phyloP scores from a whole-genome alignment of 2,888 invertebrate genomes.

The Phytoseiulus persimilis region DNA sequence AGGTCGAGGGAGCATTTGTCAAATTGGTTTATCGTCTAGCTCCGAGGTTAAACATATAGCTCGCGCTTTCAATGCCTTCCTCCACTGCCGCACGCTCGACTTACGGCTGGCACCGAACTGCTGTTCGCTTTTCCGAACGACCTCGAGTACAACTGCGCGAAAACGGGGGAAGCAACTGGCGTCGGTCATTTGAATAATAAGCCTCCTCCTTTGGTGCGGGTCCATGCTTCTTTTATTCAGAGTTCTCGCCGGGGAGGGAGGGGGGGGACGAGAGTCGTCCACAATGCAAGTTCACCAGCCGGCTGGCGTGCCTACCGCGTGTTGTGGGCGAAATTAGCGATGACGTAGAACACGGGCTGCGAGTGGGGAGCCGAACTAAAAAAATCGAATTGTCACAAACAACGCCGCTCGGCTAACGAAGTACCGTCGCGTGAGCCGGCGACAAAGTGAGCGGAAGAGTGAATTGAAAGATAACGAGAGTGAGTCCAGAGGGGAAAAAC shows the following conservation, averaged over 20 bases:
- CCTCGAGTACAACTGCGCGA: background rate
- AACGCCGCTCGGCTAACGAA: background rate
- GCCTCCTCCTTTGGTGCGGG: background rate
- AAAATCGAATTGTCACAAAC: background rate
- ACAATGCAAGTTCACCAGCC: background rate
- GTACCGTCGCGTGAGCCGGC: background rate
- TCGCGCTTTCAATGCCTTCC: background rate
- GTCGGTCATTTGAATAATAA: background rate
- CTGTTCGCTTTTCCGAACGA: background rate
- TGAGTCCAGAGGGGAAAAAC: background rate
- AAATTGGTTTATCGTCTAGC: background rate
- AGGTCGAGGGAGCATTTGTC: background rate
- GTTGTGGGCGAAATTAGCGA: background rate
- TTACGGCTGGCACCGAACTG: background rate
- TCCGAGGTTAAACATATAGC: background rate
- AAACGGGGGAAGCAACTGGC: background rate
- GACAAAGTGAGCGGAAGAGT: background rate
- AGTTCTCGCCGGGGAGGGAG: background rate
- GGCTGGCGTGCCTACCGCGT: background rate
- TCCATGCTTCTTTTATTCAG: background rate
- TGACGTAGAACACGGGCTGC: background rate
- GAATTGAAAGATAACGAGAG: background rate
- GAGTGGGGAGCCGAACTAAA: background rate
- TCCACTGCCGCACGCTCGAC: background rate
- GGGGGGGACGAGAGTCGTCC: background rate